Conservation (phyloP, 2,888 invertebrate genomes). For the Mythimna impura region DNA sequence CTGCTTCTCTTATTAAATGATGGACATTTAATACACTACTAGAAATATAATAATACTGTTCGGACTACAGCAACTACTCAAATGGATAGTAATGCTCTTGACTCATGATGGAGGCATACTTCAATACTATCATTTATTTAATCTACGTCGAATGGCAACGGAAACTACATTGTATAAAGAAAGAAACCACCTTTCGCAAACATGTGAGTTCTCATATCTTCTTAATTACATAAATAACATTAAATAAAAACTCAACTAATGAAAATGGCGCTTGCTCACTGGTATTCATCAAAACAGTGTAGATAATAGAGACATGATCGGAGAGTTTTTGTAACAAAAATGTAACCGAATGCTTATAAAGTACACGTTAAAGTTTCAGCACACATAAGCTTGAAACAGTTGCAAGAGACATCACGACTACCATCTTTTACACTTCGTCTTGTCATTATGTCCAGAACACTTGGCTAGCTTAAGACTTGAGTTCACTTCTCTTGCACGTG, state of each 20-base stretch:
- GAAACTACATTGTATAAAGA: conserved; percentile 29
- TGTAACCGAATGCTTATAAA: conserved; percentile 64
- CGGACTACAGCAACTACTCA: conserved; percentile 26
- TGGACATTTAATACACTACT: conserved; percentile 13
- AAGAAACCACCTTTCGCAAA: conserved; percentile 36
- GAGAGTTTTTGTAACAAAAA: conserved; percentile 53
- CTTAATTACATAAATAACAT: conserved; percentile 52
- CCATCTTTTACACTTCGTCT: conserved; percentile 68
- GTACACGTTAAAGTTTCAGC: conserved; percentile 66
- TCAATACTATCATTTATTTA: conserved; percentile 44
- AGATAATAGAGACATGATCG: conserved; percentile 38
- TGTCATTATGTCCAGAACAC: conserved; percentile 70
- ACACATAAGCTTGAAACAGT: conserved; percentile 66
- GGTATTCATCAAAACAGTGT: conserved; percentile 32
- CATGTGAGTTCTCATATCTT: conserved; percentile 38
- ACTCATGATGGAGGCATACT: conserved; percentile 29
- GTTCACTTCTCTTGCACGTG: conserved; percentile 93
- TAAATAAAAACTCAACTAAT: conserved; percentile 49
- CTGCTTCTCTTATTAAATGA: conserved; percentile 34
- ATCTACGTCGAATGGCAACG: conserved; percentile 34
- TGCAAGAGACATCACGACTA: conserved; percentile 70
- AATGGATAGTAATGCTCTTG: conserved; percentile 42
- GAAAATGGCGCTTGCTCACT: conserved; percentile 37
- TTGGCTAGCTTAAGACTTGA: conserved; percentile 76
- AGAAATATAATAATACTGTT: conserved; percentile 44